A percentile compares a stretch with the other conserved stretches of the same genome.
phyloP scores from a whole-genome alignment of 2,888 invertebrate genomes.

The Polymixis flavicincta region DNA sequence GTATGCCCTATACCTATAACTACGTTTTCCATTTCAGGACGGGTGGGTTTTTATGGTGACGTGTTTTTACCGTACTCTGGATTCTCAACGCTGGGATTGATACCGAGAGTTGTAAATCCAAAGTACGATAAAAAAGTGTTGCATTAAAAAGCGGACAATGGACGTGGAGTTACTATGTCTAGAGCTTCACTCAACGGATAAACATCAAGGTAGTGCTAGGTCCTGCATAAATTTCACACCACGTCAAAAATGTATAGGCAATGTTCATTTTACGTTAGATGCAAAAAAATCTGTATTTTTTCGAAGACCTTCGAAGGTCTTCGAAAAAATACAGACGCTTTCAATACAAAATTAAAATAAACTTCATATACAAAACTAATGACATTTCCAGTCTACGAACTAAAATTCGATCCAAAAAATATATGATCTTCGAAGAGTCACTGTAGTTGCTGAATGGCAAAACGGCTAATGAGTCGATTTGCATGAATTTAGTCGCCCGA shows the following conservation, averaged over 20 bases:
- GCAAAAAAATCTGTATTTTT: not conserved
- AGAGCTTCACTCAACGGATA: not conserved
- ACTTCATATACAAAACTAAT: not conserved
- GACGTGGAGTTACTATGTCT: not conserved
- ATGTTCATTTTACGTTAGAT: not conserved
- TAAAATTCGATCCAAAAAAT: not conserved
- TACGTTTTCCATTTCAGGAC: too few species aligned
- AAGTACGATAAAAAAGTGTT: not conserved
- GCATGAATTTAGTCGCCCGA: too few species aligned
- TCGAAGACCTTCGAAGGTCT: not conserved
- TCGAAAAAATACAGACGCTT: too few species aligned
- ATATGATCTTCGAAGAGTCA: not conserved
- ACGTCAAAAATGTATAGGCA: not conserved
- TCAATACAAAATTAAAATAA: too few species aligned
- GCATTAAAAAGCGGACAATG: not conserved
- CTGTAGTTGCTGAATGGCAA: too few species aligned
- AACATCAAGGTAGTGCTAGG: not conserved
- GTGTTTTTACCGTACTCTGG: not conserved
- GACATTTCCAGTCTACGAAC: not conserved
- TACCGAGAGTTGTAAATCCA: not conserved
- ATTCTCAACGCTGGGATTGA: not conserved
- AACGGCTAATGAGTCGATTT: too few species aligned
- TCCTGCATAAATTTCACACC: not conserved
- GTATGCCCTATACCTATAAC: too few species aligned
- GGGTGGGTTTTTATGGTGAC: not conserved